phyloP scores from a whole-genome alignment of 2,797 vertebrate genomes.

The Siniperca scherzeri region DNA sequence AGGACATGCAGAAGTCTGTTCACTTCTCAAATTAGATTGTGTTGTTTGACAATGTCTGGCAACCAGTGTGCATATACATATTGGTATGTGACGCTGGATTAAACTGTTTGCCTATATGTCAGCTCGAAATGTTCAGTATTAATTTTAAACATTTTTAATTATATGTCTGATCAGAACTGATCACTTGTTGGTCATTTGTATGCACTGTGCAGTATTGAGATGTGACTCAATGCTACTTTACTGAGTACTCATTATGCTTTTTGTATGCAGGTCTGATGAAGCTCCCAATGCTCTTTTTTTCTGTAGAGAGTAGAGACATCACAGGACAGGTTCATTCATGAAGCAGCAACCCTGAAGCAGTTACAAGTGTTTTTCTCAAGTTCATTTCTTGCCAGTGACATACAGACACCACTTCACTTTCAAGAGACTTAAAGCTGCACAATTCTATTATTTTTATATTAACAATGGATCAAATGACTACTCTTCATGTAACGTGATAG shows the following conservation, averaged over 20 bases:
- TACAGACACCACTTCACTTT: neutral
- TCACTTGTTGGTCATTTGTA: neutral
- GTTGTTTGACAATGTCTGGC: conserved; percentile 2
- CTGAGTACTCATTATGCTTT: neutral
- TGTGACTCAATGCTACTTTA: neutral
- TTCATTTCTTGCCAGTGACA: neutral
- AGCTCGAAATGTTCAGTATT: neutral
- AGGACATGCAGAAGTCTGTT: neutral
- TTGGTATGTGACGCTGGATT: neutral
- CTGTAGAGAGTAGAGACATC: neutral
- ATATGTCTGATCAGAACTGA: neutral
- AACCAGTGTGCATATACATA: neutral
- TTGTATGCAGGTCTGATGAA: neutral
- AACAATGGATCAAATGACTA: neutral
- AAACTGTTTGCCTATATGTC: neutral
- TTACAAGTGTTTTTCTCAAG: conserved; percentile 3
- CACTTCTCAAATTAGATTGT: neutral
- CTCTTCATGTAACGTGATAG: neutral
- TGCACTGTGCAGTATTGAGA: neutral
- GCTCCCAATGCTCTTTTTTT: neutral
- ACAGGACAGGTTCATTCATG: conserved; percentile 33
- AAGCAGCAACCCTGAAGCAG: conserved; percentile 13
- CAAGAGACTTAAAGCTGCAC: neutral
- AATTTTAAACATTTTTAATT: neutral
- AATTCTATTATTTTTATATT: neutral